A percentile compares a stretch with the other conserved stretches of the same genome.
Evolutionary conservation across 92 coral and sea anemone species (phyloP).

Genomic region (Ricordea florida): DNA sequence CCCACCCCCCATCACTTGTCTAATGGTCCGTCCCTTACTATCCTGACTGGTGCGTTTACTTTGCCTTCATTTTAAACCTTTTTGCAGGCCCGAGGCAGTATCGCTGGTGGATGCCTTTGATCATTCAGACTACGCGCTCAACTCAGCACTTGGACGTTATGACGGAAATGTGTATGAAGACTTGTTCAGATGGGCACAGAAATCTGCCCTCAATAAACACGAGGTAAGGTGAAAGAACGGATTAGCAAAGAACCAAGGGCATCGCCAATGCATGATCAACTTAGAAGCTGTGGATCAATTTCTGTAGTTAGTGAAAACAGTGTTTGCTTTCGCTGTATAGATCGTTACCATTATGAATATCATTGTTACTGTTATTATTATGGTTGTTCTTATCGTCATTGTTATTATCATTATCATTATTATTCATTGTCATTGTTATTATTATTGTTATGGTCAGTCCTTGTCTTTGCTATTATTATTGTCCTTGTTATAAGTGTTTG

Average conservation of each 20-base stretch:
- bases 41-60: neutral
- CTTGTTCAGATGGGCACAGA: conserved; percentile 82
- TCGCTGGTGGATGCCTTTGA: conserved; percentile 92
- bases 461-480: neutral
- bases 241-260: neutral
- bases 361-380: no score
- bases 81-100: conserved; percentile 85
- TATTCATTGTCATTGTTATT: no score
- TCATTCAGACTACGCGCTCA: conserved; percentile 68
- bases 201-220: conserved; percentile 60
- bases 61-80: neutral
- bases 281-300: neutral
- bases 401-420: no score
- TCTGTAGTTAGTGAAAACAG: neutral
- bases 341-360: no score
- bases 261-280: neutral
- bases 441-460: no score
- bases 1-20: no score
- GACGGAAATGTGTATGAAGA: conserved; percentile 97
- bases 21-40: no score
- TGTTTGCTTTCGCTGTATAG: no score
- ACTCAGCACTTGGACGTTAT: conserved; percentile 87
- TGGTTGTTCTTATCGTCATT: no score
- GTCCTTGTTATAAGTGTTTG: neutral
- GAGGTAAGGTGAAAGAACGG: conserved; percentile 46